phyloP scores from a whole-genome alignment of 2,797 vertebrate genomes.

The Gambusia yucatana region DNA sequence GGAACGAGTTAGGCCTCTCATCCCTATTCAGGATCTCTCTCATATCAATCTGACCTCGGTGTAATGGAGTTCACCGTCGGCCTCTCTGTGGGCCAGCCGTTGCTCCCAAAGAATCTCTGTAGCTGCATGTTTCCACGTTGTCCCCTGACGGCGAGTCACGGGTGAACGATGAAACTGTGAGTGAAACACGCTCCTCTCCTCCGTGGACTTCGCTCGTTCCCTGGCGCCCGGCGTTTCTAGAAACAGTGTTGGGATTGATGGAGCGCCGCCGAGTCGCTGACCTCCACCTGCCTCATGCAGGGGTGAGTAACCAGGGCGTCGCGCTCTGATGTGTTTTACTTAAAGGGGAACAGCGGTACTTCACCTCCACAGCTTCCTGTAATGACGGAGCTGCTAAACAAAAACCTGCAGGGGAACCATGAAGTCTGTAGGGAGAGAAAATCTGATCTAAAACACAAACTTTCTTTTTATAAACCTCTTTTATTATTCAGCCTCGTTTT shows the following conservation, averaged over 20 bases:
- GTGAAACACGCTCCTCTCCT: neutral
- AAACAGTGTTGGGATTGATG: constrained; percentile 34
- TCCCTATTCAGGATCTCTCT: constrained; percentile 54
- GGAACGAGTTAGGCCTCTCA: constrained; percentile 49
- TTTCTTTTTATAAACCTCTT: neutral
- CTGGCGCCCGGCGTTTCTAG: constrained; percentile 11
- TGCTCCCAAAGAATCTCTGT: constrained; percentile 68
- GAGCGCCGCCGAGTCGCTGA: constrained; percentile 66
- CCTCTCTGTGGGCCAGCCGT: constrained; percentile 55
- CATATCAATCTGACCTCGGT: constrained; percentile 67
- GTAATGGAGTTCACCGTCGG: constrained; percentile 73
- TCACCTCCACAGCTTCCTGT: constrained; percentile 26
- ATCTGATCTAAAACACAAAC: neutral
- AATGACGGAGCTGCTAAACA: constrained; percentile 39
- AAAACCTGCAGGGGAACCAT: constrained; percentile 6
- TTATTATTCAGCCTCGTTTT: neutral
- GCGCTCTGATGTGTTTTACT: constrained; percentile 56
- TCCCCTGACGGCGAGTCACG: constrained; percentile 59
- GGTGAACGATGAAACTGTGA: constrained; percentile 63
- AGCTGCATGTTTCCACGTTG: constrained; percentile 57
- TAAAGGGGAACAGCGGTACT: neutral
- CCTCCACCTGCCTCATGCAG: constrained; percentile 54
- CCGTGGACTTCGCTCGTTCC: neutral
- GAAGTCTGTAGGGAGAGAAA: constrained; percentile 1
- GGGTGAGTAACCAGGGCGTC: constrained; percentile 61